A percentile compares a stretch with the other conserved stretches of the same genome.
Evolutionary conservation across 2,113 vertebrate species (phyloP).

Genomic region (Seriola aureovittata): DNA sequence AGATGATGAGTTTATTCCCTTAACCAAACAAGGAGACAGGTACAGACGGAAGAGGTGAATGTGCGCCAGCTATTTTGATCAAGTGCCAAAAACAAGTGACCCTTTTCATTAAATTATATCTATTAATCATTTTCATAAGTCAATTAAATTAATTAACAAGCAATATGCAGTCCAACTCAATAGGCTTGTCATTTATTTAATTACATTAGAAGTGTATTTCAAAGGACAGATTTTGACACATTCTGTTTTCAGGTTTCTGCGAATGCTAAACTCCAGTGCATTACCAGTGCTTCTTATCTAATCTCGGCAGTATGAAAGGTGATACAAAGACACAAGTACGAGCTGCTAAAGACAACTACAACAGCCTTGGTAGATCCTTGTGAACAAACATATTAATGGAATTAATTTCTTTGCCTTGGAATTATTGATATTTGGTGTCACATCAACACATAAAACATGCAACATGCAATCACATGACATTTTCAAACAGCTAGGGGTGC

Average conservation of each 20-base stretch:
- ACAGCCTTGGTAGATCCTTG: neutral
- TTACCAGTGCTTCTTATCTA: neutral
- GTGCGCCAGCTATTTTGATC: slow-evolving; percentile 19
- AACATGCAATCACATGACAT: neutral
- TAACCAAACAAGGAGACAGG: slow-evolving; percentile 3
- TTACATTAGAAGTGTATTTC: neutral
- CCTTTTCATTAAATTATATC: slow-evolving; percentile 3
- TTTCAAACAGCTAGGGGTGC: neutral
- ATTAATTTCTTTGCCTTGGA: neutral
- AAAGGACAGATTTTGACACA: neutral
- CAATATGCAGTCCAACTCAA: slow-evolving; percentile 2
- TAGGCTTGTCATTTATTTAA: neutral
- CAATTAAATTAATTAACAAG: neutral
- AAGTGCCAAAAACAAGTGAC: slow-evolving; percentile 24
- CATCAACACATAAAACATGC: neutral
- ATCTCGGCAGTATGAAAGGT: neutral
- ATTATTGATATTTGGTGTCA: neutral
- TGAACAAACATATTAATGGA: neutral
- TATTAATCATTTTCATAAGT: neutral
- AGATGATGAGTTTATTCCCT: slow-evolving; percentile 12
- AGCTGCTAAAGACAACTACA: neutral
- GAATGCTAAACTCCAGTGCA: neutral
- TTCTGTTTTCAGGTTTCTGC: neutral
- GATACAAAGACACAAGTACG: neutral
- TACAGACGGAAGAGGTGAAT: neutral